Percentiles rank a stretch among this genome's conserved stretches.
These are phyloP conservation scores for Gibbula magus DNA, from an alignment of 2,888 invertebrate species.

Conservation along the genomic window DNA sequence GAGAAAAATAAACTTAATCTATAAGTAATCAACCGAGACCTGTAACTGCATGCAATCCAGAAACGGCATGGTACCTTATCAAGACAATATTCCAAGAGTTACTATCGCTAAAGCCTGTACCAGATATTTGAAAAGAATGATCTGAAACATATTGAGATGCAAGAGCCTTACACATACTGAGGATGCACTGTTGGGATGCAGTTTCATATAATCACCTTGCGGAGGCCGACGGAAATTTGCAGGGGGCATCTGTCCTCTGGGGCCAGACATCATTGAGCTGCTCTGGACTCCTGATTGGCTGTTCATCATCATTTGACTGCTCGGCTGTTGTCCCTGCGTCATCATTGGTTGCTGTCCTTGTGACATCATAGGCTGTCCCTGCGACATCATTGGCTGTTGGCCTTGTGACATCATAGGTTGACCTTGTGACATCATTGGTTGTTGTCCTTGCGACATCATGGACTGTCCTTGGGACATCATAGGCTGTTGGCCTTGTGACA, in stretches of 20 bases:
- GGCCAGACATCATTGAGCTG: conserved; percentile 37
- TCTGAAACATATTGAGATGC: too few species aligned
- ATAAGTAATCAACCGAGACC: too few species aligned
- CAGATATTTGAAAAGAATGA: too few species aligned
- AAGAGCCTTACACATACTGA: not conserved
- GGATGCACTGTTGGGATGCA: conserved; percentile 15
- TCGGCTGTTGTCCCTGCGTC: conserved; percentile 47
- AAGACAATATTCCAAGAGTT: too few species aligned
- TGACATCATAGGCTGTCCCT: conserved; percentile 48
- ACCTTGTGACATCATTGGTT: conserved; percentile 45
- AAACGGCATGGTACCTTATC: too few species aligned
- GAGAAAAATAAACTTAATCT: too few species aligned
- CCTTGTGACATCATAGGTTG: conserved; percentile 48
- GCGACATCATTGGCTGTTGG: conserved; percentile 48
- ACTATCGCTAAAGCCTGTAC: too few species aligned
- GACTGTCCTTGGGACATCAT: conserved; percentile 52
- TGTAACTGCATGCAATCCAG: too few species aligned
- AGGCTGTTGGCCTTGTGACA: conserved; percentile 34
- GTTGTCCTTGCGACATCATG: conserved; percentile 52
- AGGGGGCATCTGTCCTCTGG: conserved; percentile 43
- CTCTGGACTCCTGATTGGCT: conserved; percentile 15
- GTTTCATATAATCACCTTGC: conserved; percentile 25
- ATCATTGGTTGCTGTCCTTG: conserved; percentile 49
- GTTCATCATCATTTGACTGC: conserved; percentile 22
- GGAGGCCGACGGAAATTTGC: conserved; percentile 36